Base-by-base conservation (phyloP, 2,113 vertebrate genomes). In the Archilochus colubris region DNA sequence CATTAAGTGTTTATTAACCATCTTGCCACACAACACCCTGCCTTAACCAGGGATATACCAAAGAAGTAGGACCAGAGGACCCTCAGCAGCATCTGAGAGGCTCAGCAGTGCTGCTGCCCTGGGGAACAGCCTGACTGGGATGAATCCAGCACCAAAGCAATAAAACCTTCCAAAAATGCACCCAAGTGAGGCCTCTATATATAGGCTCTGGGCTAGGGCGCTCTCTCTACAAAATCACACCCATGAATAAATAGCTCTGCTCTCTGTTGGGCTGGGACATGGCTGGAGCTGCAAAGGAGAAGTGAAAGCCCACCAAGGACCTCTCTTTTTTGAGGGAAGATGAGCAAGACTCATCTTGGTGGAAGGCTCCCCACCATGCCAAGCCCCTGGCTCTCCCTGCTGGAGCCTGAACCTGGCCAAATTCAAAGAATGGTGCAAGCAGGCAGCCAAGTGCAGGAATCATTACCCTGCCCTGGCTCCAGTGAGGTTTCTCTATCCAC, bases 181-280 rank as follows among this genome's bases (percentile, higher is more conserved):
- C 80, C 68, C 86, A 89, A 94, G 75, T 6, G 18, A 93, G 73
- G 61, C 3, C 33, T 95, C 96, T 96, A 82, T 93, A 95, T 94
- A 96, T 94, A 94, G 95, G 68, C 44, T 91, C 80, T 72, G 57
- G 86, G 76, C 81, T 86, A 77, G 86, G 91, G 88, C 5, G 0
- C 93, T 96, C 33, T 12, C 84, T 95, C 90, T 87, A 86, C 73
- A 89, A 82, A 95, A 88, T 36, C 77, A 96, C 92, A 95, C 83
- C 77, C 40, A 4, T 86, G 89, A 96, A 92, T 82, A 97, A 96
- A 95, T 15, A 94, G 68, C 79, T 96, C 90, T 85, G 90, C 95
- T 93, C 73, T 76, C 92, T 88, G 79, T 86, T 83, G 86, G 88
- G 64, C 33, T 95, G 86, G 33, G 74, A 84, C 22, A 43, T 50